Evolutionary conservation across 2,113 vertebrate species (phyloP).

Genomic region (Centropus unirufus): DNA sequence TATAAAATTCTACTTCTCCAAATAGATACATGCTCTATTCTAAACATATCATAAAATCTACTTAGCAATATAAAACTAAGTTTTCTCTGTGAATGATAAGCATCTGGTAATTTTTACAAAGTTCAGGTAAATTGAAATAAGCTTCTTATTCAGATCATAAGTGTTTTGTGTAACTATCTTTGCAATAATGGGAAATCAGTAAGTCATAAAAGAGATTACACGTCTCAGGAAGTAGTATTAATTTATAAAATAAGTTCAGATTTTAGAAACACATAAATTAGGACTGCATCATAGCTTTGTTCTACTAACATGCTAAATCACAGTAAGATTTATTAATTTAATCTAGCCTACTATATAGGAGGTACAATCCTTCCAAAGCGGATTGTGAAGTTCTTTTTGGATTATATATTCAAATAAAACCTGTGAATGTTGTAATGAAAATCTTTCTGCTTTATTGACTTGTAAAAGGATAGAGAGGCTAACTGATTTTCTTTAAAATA

Average conservation of each 20-base stretch:
- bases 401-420: neutral
- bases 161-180: neutral
- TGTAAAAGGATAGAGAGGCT: neutral
- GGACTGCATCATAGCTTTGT: neutral
- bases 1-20: neutral
- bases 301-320: neutral
- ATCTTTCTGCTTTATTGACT: neutral
- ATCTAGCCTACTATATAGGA: neutral
- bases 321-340: neutral
- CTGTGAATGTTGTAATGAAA: neutral
- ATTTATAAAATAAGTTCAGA: neutral
- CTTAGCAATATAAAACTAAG: neutral
- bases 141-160: neutral
- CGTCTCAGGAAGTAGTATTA: neutral
- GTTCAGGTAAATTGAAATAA: neutral
- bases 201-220: neutral
- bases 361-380: neutral
- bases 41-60: neutral
- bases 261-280: slow-evolving; percentile 1
- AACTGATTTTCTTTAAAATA: neutral
- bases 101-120: neutral
- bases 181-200: neutral
- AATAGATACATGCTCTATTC: neutral
- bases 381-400: neutral
- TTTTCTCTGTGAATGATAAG: neutral